Base-by-base conservation (phyloP, 2,888 invertebrate genomes). In the Drosophila incognita region DNA sequence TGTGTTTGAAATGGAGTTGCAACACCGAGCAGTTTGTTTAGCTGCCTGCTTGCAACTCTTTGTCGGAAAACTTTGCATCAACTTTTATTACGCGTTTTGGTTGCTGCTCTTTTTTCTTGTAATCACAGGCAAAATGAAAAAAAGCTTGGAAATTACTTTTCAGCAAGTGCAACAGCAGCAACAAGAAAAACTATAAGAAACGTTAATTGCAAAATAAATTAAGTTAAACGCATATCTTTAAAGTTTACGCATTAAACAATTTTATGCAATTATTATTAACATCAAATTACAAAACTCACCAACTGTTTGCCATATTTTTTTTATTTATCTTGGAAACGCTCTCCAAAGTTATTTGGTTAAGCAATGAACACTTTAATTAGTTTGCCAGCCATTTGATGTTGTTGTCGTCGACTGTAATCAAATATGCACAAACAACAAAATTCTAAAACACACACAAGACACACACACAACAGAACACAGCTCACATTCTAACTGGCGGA, bases 141-240 rank as follows among this genome's bases (percentile, higher is more conserved):
- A 61, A 70, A 60, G 62, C 51, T 86, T 83, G 71, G 74, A 84
- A 84, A 84, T 84, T 86, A 74, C 78, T 84, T 84, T 72, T 36
- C 64, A 75, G 35, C 58, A 67, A 46, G 36, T 53, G 66, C 38
- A 65, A 58, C 63, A 67, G 24, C 48, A 42, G 13, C 46, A 40
- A 24, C 49, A 74, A 77, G 56, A 59, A 29, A 18, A 58, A 65
- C 73, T 42, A 54, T 51, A 59, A 60, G 56, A 51, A 57, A 62
- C 73, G 74, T 73, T 87, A 89, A 84, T 84, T 87, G 90, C 87
- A 52, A 78, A 76, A 71, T 87, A 87, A 89, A 84, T 89, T 89
- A 87, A 87, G 82, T 87, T 89, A 60, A 74, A 49, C 27, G 48
- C 52, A 21, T 24, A 21, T 53, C 48, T 59, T 59, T 57, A 69